Conservation (phyloP, 2,888 invertebrate species). For the Fragum sueziense region DNA sequence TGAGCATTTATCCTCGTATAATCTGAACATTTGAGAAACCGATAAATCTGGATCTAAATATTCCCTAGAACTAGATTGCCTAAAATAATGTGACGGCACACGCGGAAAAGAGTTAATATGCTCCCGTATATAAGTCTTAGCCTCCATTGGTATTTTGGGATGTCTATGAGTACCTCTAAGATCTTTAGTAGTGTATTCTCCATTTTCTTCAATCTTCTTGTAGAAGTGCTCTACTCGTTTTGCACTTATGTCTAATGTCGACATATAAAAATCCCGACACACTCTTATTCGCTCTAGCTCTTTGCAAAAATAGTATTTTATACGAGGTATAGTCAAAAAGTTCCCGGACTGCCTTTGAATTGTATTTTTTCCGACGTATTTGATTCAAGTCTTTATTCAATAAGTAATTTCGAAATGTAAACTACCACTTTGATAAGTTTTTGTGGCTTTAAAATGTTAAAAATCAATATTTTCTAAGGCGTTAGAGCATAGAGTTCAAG, state of each 20-base stretch:
- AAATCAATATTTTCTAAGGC: too few species aligned
- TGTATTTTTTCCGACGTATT: too few species aligned
- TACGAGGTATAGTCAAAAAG: too few species aligned
- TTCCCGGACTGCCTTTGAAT: too few species aligned
- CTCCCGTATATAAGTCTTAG: constrained; percentile 6
- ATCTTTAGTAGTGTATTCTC: constrained; percentile 3
- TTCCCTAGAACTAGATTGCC: constrained; percentile 27
- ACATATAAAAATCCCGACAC: constrained; percentile 44
- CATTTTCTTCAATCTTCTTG: neutral
- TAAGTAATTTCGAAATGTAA: too few species aligned
- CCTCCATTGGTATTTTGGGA: constrained; percentile 17
- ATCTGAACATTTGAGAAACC: constrained; percentile 38
- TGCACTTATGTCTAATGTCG: constrained; percentile 43
- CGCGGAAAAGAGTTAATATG: constrained; percentile 47
- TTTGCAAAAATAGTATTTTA: constrained; percentile 27
- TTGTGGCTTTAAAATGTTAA: too few species aligned
- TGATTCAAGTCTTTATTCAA: too few species aligned
- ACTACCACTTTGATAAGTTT: too few species aligned
- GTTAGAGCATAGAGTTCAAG: too few species aligned
- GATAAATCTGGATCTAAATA: constrained; percentile 39
- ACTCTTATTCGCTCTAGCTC: constrained; percentile 28
- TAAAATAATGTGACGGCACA: constrained; percentile 40
- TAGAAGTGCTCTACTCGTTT: constrained; percentile 32
- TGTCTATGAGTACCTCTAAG: constrained; percentile 25
- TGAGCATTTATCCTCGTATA: constrained; percentile 38